Conservation (phyloP, 2,113 vertebrate genomes). For the Dipodomys spectabilis region DNA sequence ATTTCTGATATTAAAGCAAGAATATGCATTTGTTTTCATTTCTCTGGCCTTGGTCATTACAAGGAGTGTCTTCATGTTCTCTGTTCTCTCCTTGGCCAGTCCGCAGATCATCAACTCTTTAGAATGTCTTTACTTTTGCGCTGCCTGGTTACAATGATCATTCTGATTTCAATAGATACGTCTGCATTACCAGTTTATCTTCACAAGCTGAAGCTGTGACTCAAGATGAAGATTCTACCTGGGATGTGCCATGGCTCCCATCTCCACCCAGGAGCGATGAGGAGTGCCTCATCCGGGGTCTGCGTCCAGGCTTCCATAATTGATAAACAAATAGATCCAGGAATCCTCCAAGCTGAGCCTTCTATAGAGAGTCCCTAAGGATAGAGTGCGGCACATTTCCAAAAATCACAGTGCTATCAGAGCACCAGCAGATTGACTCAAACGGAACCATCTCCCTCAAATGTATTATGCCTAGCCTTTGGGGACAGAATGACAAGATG, state of each 20-base stretch:
- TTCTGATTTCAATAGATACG: background rate
- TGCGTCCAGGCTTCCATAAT: conserved; percentile 50
- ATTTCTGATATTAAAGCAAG: background rate
- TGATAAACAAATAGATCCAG: conserved; percentile 66
- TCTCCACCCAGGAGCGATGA: background rate
- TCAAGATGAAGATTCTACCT: background rate
- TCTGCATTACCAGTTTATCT: background rate
- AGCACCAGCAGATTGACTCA: conserved; percentile 49
- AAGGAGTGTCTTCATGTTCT: background rate
- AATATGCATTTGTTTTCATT: background rate
- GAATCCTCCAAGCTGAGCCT: conserved; percentile 71
- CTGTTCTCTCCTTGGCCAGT: background rate
- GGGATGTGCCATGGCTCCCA: fast-evolving
- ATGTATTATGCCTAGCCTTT: conserved; percentile 4
- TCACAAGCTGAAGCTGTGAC: background rate
- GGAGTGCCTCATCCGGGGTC: background rate
- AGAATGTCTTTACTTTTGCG: conserved; percentile 30
- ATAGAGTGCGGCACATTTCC: conserved; percentile 38
- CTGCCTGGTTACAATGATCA: conserved; percentile 12
- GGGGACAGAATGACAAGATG: conserved; percentile 46
- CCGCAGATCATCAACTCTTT: conserved; percentile 55
- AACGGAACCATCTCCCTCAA: conserved; percentile 10
- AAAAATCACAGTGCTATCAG: conserved; percentile 44
- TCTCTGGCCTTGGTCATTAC: background rate
- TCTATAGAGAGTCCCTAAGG: conserved; percentile 57